Evolutionary conservation across 2,797 vertebrate species (phyloP).

Genomic region (Dallia pectoralis): DNA sequence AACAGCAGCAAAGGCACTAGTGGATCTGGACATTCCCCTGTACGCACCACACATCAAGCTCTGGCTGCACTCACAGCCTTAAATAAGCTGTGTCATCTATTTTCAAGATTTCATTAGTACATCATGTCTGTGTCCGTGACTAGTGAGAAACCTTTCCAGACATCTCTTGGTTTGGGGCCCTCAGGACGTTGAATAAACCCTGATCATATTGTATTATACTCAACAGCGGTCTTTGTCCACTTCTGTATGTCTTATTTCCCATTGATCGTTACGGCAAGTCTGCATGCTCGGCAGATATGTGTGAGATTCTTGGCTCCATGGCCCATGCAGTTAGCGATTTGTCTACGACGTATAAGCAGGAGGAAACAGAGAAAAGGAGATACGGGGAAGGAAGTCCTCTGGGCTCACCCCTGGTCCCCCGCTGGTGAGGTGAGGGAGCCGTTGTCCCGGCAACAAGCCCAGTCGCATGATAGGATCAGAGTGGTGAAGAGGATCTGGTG

Average conservation of each 20-base stretch:
- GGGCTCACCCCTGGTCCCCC: constrained; percentile 54
- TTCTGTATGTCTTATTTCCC: not conserved
- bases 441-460: constrained; percentile 70
- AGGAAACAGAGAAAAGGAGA: constrained; percentile 3
- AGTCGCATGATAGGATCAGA: constrained; percentile 48
- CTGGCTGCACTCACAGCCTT: not conserved
- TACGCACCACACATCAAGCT: not conserved
- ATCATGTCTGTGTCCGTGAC: constrained; percentile 2
- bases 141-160: constrained; percentile 6
- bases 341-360: constrained; percentile 28
- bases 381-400: constrained; percentile 30
- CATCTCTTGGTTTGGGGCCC: not conserved
- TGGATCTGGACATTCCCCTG: constrained; percentile 56
- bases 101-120: not conserved
- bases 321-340: constrained; percentile 28
- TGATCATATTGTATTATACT: not conserved
- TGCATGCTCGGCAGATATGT: constrained; percentile 26
- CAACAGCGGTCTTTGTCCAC: not conserved
- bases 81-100: not conserved
- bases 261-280: too few relatives aligned
- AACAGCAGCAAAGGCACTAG: constrained; percentile 57
- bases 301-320: constrained; percentile 9
- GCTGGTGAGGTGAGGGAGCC: constrained; percentile 54
- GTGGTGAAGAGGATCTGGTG: constrained; percentile 55
- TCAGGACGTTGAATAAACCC: not conserved